A percentile compares a stretch with the other conserved stretches of the same genome.
Conservation (phyloP, 2,797 vertebrate genomes). For the Telmatherina bonti region DNA sequence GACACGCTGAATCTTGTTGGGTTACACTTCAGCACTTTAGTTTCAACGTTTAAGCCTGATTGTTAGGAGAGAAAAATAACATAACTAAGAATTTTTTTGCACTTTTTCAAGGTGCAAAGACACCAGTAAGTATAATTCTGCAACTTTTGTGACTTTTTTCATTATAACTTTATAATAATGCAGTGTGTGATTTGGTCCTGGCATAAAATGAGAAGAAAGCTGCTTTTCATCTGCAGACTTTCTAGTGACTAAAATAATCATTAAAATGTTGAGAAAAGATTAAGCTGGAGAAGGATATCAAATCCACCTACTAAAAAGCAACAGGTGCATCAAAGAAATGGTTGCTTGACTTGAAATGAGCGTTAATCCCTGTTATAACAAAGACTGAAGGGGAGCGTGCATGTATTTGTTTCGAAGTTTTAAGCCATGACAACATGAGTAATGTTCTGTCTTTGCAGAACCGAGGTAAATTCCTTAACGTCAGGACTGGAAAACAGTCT, state of each 20-base stretch:
- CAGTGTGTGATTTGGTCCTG: too few species aligned
- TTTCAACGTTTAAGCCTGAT: not conserved
- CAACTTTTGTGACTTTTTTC: too few species aligned
- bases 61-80: not conserved
- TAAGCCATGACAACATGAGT: not conserved
- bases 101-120: too few species aligned
- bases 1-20: not conserved
- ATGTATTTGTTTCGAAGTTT: not conserved
- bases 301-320: not conserved
- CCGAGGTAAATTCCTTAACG: not conserved
- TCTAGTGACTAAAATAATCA: not conserved
- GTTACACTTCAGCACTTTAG: not conserved
- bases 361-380: not conserved
- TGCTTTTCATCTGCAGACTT: not conserved
- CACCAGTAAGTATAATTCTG: too few species aligned
- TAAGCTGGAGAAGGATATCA: not conserved
- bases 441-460: not conserved
- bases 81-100: too few species aligned
- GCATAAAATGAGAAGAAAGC: not conserved
- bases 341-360: conserved; percentile 11
- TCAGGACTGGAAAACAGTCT: not conserved
- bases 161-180: too few species aligned
- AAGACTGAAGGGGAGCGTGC: not conserved
- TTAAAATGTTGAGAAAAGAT: not conserved
- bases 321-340: conserved; percentile 3